These are phyloP conservation scores for Caenorhabditis doughertyi DNA, from an alignment of 2,888 invertebrate genomes.

Conservation along the genomic window DNA sequence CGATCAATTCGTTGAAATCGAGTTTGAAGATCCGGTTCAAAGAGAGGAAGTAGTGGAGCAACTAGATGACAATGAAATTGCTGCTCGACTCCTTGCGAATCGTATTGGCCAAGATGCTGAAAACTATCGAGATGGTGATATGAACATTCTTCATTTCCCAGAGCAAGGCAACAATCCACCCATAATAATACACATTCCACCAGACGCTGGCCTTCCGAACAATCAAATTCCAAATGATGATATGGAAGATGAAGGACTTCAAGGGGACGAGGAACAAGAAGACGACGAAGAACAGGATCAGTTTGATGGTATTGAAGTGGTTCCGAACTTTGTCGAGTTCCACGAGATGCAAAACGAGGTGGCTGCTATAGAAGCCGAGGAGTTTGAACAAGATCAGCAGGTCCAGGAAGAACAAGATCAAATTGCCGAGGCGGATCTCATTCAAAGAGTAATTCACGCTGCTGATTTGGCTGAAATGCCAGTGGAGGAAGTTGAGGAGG, in stretches of 20 bases:
- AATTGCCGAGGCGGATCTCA: not conserved
- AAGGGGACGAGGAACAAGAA: not conserved
- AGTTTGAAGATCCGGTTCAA: not conserved
- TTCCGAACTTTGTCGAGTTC: not conserved
- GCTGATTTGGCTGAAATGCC: not conserved
- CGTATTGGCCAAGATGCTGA: not conserved
- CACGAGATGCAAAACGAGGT: constrained; percentile 9
- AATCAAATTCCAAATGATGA: not conserved
- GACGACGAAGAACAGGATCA: not conserved
- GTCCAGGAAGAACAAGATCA: not conserved
- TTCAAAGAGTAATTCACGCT: not conserved
- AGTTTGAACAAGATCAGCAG: not conserved
- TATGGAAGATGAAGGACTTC: not conserved
- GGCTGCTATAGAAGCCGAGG: not conserved
- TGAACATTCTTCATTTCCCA: constrained; percentile 2
- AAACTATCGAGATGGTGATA: not conserved
- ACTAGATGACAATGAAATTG: not conserved
- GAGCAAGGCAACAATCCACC: no score
- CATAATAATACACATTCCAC: no score
- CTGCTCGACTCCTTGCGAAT: no score
- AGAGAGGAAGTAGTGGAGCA: not conserved
- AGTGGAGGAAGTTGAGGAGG: not conserved
- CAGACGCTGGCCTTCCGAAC: no score
- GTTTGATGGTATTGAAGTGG: not conserved
- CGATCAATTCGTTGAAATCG: not conserved